Percentiles rank a stretch among this genome's conserved stretches.
Evolutionary conservation across 2,888 invertebrate species (phyloP).

Genomic region (Amphipyra berbera): DNA sequence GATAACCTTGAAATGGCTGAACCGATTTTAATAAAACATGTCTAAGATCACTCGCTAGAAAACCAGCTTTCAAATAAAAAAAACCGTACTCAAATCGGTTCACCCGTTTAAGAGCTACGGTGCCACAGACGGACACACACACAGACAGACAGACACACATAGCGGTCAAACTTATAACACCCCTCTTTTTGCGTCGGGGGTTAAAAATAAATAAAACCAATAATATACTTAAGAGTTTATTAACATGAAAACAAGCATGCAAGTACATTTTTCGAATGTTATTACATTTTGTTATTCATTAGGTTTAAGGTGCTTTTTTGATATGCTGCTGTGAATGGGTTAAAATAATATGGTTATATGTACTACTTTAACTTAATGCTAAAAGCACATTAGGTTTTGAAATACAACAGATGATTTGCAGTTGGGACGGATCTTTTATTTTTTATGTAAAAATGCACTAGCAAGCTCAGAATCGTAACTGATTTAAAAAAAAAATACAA

Average conservation of each 20-base stretch:
- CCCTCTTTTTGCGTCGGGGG: too few relatives aligned
- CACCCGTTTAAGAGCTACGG: too few relatives aligned
- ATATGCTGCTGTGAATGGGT: slow-evolving; percentile 82
- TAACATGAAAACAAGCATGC: slow-evolving; percentile 87
- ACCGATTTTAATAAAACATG: too few relatives aligned
- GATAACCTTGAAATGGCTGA: too few relatives aligned
- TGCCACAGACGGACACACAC: too few relatives aligned
- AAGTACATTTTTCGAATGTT: slow-evolving; percentile 84
- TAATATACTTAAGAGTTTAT: slow-evolving; percentile 77
- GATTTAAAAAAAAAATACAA: slow-evolving; percentile 46
- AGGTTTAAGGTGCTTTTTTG: slow-evolving; percentile 72
- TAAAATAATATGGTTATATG: slow-evolving; percentile 71
- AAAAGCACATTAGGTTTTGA: slow-evolving; percentile 62
- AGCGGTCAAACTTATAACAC: too few relatives aligned
- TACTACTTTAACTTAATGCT: slow-evolving; percentile 70
- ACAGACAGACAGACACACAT: too few relatives aligned
- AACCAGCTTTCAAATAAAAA: too few relatives aligned
- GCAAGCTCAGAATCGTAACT: slow-evolving; percentile 58
- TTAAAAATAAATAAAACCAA: too few relatives aligned
- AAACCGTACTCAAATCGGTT: too few relatives aligned
- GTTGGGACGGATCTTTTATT: slow-evolving; percentile 76
- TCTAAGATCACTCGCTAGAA: too few relatives aligned
- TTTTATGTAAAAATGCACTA: slow-evolving; percentile 64
- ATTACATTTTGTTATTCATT: slow-evolving; percentile 74
- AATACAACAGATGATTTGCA: slow-evolving; percentile 62